Evolutionary conservation across 2,797 vertebrate genomes (phyloP), one percentile per base, ranked within the genome.

Genomic region (Micrastur ruficollis): DNA sequence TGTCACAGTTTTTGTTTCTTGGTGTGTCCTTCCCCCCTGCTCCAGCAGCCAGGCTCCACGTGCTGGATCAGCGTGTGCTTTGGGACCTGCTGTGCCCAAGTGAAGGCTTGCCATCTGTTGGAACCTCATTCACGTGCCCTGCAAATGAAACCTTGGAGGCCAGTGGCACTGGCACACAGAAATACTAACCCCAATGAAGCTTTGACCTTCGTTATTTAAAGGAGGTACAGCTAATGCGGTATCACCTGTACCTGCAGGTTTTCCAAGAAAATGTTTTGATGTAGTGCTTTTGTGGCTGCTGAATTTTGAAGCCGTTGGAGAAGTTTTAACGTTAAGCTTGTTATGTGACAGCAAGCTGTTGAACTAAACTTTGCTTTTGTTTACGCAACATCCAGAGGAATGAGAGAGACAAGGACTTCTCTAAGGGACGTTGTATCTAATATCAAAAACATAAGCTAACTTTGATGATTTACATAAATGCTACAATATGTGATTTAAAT

Each of bases 391-490:
- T 82, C 44, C 75, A 49, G 81, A 82, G 80, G 82, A 89, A 87
- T 83, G 86, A 96, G 74, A 63, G n/a, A 82, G 68, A 81, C 78
- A 49, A 84, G 66, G 74, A 63, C 84, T 97, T 80, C 66, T 96
- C 75, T 83, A 70, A 93, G 75, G 88, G 85, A 72, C 49, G 16
- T 78, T 67, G 82, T 84, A 90, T 93, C 72, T 44, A 63, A 55
- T 96, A 97, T 93, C 67, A 96, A 94, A 97, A 96, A 66, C 82
- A 61, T 91, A 84, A 94, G 70, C 78, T 93, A 81, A 90, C 78
- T 74, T 81, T 66, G 72, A 25, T 91, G 74, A 96, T 96, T 96
- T 96, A 94, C 89, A 89, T 97, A 94, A 97, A 96, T 91, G 63
- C 91, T 96, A 80, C 89, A 89, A 53, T 81, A 95, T 96, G 91